Evolutionary conservation across 2,888 invertebrate species (phyloP).

Genomic region (Sphinx pinastri): DNA sequence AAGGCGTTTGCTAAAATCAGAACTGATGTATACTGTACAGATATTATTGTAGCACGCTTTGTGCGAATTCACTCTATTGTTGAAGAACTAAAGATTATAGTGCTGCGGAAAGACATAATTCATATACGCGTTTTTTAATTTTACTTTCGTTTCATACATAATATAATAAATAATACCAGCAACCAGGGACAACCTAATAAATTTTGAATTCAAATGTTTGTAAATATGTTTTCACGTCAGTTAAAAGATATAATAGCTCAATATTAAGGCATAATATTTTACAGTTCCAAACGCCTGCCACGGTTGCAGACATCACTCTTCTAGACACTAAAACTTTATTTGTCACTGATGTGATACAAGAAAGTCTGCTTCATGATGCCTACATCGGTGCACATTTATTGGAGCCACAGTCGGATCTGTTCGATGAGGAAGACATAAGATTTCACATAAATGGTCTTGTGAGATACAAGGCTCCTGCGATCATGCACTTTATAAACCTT

Average conservation of each 20-base stretch:
- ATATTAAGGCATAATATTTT: constrained; percentile 21
- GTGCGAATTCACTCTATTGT: too few relatives aligned
- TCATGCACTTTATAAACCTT: constrained; percentile 62
- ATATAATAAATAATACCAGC: too few relatives aligned
- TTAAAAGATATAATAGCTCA: background rate
- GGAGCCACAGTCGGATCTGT: constrained; percentile 49
- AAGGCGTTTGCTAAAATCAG: too few relatives aligned
- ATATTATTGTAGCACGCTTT: too few relatives aligned
- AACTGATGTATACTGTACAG: too few relatives aligned
- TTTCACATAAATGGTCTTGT: constrained; percentile 54
- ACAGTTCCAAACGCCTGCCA: constrained; percentile 55
- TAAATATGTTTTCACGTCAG: too few relatives aligned
- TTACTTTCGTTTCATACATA: too few relatives aligned
- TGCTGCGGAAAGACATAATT: too few relatives aligned
- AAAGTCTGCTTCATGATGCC: constrained; percentile 62
- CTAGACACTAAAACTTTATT: constrained; percentile 69
- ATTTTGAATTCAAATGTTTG: too few relatives aligned
- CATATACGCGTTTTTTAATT: too few relatives aligned
- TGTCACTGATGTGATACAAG: constrained; percentile 70
- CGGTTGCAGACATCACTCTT: constrained; percentile 45
- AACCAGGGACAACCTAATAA: too few relatives aligned
- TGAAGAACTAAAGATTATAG: too few relatives aligned
- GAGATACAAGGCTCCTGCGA: constrained; percentile 66
- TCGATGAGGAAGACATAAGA: constrained; percentile 56
- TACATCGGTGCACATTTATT: constrained; percentile 49